phyloP scores from a whole-genome alignment of 2,888 invertebrate genomes.

The Sturmia bella region DNA sequence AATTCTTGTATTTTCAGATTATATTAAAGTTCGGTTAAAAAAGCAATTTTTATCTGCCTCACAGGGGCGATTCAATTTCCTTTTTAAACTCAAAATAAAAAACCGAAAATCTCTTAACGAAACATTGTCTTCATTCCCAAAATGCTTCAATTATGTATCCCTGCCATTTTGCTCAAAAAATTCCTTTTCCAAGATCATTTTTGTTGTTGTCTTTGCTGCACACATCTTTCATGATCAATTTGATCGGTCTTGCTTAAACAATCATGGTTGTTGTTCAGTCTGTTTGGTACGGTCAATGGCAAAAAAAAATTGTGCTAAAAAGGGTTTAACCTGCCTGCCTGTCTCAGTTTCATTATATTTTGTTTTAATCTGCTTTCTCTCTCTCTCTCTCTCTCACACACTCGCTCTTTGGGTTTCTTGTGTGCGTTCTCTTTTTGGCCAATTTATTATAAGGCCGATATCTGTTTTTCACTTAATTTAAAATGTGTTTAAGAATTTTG shows the following conservation, averaged over 20 bases:
- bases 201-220: constrained; percentile 35
- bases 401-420: background rate
- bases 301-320: constrained; percentile 68
- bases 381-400: background rate
- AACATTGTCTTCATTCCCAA: constrained; percentile 24
- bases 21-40: no score
- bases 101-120: background rate
- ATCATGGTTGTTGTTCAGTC: constrained; percentile 61
- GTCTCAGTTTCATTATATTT: constrained; percentile 47
- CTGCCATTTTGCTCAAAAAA: constrained; percentile 47
- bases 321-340: constrained; percentile 66
- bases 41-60: no score
- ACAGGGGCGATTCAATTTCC: no score
- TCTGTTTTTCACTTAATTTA: constrained; percentile 58
- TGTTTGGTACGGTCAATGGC: constrained; percentile 62
- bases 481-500: constrained; percentile 60
- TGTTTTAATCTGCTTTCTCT: constrained; percentile 28
- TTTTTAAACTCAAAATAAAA: background rate
- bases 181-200: background rate
- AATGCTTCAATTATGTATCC: constrained; percentile 34
- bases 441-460: background rate
- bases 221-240: constrained; percentile 63
- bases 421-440: constrained; percentile 4
- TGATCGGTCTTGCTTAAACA: constrained; percentile 61
- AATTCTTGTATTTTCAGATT: no score